Evolutionary conservation across 2,797 vertebrate species (phyloP).

Genomic region (Lacerta viridis): DNA sequence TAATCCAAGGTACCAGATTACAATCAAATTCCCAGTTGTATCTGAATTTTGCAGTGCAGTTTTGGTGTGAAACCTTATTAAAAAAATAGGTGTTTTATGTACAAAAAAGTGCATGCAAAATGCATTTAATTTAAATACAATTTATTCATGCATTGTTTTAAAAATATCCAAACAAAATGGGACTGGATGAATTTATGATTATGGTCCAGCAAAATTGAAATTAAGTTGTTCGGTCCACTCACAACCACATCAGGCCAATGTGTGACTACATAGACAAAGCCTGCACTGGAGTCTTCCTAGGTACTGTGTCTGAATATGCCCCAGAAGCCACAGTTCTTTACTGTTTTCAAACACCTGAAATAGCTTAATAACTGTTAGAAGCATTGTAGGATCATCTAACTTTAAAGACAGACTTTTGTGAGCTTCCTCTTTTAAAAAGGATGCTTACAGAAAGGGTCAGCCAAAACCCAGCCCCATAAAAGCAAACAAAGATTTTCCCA

Average conservation of each 20-base stretch:
- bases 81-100: too few species aligned
- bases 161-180: too few species aligned
- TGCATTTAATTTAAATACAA: too few species aligned
- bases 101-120: too few species aligned
- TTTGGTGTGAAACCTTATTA: too few species aligned
- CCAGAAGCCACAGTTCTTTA: not conserved
- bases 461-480: not conserved
- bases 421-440: not conserved
- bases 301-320: not conserved
- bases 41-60: too few species aligned
- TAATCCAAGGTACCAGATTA: too few species aligned
- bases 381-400: not conserved
- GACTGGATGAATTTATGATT: not conserved
- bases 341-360: not conserved
- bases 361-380: not conserved
- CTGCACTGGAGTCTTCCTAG: not conserved
- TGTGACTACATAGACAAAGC: not conserved
- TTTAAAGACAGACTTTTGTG: not conserved
- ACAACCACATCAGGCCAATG: not conserved
- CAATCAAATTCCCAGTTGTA: too few species aligned
- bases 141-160: too few species aligned
- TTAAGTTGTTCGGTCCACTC: too few species aligned
- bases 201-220: too few species aligned
- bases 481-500: constrained; percentile 6
- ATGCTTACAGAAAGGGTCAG: not conserved